Percentiles rank a stretch among this genome's conserved stretches.
Evolutionary conservation across 2,888 invertebrate genomes (phyloP).

Genomic region (Microdon myrmicae): DNA sequence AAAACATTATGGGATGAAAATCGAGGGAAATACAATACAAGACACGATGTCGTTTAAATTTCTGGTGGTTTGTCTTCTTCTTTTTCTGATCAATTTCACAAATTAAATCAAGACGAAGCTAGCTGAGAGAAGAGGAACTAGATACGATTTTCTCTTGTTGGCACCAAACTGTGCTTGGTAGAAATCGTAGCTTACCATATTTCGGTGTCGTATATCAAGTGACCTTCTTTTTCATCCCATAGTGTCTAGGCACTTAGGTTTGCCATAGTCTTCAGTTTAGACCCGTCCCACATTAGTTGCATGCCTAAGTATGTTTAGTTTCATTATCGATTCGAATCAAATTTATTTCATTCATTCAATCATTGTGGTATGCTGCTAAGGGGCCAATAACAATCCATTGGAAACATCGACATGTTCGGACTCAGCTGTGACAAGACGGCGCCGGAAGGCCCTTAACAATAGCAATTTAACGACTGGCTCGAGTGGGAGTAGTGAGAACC

Average conservation of each 20-base stretch:
- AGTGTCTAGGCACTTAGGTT: constrained; percentile 10
- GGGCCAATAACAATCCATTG: constrained; percentile 62
- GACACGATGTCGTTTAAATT: too few relatives aligned
- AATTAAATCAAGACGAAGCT: too few relatives aligned
- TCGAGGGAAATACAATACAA: too few relatives aligned
- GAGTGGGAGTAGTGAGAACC: constrained; percentile 61
- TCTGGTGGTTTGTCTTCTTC: too few relatives aligned
- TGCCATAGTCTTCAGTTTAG: constrained; percentile 1
- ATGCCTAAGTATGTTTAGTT: background rate
- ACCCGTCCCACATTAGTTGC: constrained; percentile 3
- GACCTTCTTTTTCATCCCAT: constrained; percentile 10
- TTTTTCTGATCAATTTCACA: too few relatives aligned
- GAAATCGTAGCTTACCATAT: too few relatives aligned
- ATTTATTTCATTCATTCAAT: constrained; percentile 34
- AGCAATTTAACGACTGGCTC: constrained; percentile 57
- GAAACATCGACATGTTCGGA: constrained; percentile 66
- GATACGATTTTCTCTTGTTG: too few relatives aligned
- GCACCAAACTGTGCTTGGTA: too few relatives aligned
- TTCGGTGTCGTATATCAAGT: background rate
- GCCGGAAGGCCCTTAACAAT: constrained; percentile 63
- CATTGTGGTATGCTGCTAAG: constrained; percentile 42
- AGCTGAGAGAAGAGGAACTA: too few relatives aligned
- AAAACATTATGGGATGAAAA: too few relatives aligned
- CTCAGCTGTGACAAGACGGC: constrained; percentile 63
- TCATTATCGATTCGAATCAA: constrained; percentile 18